Evolutionary conservation across 2,797 vertebrate genomes (phyloP).

Genomic region (Cynopterus sphinx): DNA sequence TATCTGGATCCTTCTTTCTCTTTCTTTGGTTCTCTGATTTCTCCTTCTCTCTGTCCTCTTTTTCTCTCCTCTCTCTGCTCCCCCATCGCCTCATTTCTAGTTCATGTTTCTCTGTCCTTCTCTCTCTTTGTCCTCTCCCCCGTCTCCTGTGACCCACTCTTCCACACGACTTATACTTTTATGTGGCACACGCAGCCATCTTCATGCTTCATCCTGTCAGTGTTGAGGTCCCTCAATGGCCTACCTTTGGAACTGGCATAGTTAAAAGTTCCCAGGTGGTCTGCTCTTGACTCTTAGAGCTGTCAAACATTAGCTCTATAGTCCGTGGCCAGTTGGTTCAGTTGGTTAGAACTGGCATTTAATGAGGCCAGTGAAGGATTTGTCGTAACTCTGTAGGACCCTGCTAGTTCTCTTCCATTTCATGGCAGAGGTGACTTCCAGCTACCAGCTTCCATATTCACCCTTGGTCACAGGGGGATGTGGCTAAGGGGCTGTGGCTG

Average conservation of each 20-base stretch:
- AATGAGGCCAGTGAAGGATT: conserved; percentile 49
- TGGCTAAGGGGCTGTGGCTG: not conserved
- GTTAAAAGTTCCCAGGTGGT: conserved; percentile 67
- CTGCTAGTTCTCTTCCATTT: not conserved
- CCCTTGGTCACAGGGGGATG: not conserved
- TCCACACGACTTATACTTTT: not conserved
- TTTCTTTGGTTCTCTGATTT: not conserved
- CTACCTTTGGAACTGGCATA: conserved; percentile 62
- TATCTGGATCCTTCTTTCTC: not conserved
- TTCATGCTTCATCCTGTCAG: conserved; percentile 61
- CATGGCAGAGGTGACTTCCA: not conserved
- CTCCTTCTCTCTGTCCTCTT: not conserved
- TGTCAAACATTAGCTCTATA: not conserved
- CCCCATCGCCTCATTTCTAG: not conserved
- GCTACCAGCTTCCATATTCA: not conserved
- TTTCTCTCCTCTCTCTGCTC: not conserved
- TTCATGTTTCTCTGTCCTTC: not conserved
- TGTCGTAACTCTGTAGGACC: not conserved
- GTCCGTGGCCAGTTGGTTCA: not conserved
- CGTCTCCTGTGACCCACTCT: conserved; percentile 39
- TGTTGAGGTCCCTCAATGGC: not conserved
- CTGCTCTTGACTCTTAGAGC: conserved; percentile 21
- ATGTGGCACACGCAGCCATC: not conserved
- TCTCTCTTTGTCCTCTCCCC: not conserved
- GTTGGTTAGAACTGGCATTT: not conserved